phyloP scores from a whole-genome alignment of 2,888 invertebrate genomes.

The Ormyrus nitidulus region DNA sequence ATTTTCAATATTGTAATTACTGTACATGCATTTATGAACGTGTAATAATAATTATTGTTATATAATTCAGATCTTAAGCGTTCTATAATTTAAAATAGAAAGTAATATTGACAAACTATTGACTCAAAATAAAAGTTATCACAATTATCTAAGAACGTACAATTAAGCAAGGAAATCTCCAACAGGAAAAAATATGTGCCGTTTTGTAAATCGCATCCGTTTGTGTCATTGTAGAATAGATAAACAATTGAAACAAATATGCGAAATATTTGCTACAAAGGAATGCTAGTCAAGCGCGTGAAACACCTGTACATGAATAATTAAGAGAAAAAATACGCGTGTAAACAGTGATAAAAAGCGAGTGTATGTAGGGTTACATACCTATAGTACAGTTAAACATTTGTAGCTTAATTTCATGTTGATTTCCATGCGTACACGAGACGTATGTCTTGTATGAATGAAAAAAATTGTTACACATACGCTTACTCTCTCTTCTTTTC shows the following conservation, averaged over 20 bases:
- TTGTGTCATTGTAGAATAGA: background rate
- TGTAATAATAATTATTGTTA: background rate
- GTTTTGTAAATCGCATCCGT: conserved; percentile 27
- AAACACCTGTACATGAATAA: conserved; percentile 41
- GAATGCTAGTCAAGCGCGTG: conserved; percentile 45
- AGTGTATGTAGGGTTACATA: background rate
- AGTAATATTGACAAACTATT: conserved; percentile 40
- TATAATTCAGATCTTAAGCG: background rate
- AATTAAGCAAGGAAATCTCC: background rate
- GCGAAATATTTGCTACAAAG: conserved; percentile 16
- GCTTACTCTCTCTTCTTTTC: background rate
- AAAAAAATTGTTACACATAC: conserved; percentile 1
- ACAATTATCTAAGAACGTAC: conserved; percentile 2
- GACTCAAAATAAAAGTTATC: conserved; percentile 39
- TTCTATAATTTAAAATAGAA: conserved; percentile 16
- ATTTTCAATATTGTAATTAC: conserved; percentile 5
- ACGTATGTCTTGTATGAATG: conserved; percentile 1
- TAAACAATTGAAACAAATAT: conserved; percentile 10
- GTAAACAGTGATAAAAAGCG: conserved; percentile 27
- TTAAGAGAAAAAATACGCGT: conserved; percentile 9
- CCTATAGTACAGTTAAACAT: background rate
- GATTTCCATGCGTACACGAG: conserved; percentile 12
- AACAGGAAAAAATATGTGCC: conserved; percentile 9
- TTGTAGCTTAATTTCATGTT: conserved; percentile 4
- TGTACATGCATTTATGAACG: conserved; percentile 2